Evolutionary conservation across 2,888 invertebrate genomes (phyloP).

Genomic region (Nemotelus pantherinus): DNA sequence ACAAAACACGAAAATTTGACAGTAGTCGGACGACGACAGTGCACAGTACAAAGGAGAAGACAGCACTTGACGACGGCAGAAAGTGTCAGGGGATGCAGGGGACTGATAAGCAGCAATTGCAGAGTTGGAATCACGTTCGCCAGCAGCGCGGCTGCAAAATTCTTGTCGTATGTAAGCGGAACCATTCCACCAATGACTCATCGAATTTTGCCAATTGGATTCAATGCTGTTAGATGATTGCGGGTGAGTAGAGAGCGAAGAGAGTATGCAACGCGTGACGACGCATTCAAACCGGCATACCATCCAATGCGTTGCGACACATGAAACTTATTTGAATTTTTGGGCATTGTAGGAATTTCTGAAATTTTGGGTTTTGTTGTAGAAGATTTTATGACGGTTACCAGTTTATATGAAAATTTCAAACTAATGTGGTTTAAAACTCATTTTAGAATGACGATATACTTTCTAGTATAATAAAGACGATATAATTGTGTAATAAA

Average conservation of each 20-base stretch:
- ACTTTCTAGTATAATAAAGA: too few species aligned
- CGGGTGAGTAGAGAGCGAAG: neutral
- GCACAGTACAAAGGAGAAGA: slow-evolving; percentile 18
- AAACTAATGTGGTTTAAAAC: too few species aligned
- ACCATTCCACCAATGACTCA: slow-evolving; percentile 48
- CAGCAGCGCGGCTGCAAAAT: slow-evolving; percentile 8
- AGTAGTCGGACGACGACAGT: slow-evolving; percentile 5
- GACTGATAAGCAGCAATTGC: neutral
- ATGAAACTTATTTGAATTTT: neutral
- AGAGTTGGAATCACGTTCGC: neutral
- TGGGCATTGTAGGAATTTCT: neutral
- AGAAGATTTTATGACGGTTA: neutral
- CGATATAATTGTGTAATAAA: too few species aligned
- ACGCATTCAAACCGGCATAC: slow-evolving; percentile 14
- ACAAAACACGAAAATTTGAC: slow-evolving; percentile 33
- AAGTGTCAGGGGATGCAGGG: neutral
- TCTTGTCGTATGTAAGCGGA: neutral
- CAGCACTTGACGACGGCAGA: neutral
- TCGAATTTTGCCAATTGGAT: slow-evolving; percentile 45
- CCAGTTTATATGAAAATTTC: too few species aligned
- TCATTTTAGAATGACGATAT: too few species aligned
- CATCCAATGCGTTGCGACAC: neutral
- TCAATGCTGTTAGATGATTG: neutral
- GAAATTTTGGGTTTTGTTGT: neutral
- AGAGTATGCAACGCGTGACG: neutral